Base-by-base conservation (phyloP, 2,113 vertebrate species). In the Megaleporinus macrocephalus region DNA sequence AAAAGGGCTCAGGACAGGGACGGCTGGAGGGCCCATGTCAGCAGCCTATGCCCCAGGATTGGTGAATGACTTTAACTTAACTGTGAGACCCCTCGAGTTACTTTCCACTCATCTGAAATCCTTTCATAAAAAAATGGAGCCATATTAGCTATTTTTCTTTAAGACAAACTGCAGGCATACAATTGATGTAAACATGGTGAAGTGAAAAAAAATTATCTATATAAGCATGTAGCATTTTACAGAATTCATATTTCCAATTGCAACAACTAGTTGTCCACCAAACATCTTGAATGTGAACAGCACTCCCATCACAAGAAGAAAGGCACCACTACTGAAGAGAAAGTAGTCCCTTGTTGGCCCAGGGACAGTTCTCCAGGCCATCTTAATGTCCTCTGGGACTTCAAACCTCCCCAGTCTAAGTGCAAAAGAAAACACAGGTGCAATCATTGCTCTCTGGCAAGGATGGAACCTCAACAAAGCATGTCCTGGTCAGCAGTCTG, bases 391-490 rank as follows among this genome's bases (percentile, higher is more conserved):
- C 33, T 15, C 26, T 5, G 14, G 55, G 70, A 69, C 69, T 55
- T 76, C 1, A 26, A 53, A 51, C 62, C 63, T 66, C 49, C 15
- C 41, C 14, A 9, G 16, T 26, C 68, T 51, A 33, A 26, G 65
- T 73, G 55, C 63, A 78, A 79, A 63, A 75, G 84, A 85, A 78
- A 81, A 79, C 80, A 76, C 76, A 79, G 76, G 76, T 79, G 72
- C 73, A 76, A 69, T 76, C 36, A 18, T 18, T 14, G 47, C 57
- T 78, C 49, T 75, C 22, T 57, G 47, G 6, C 6, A n/a, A 59
- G 49, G 33, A 78, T 76, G 53, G 69, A 74, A 69, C 41, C 41
- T 47, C 36, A 55, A 49, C 62, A 18, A 76, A 76, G n/a, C 69
- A 62, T n/a, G 61, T 70, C 24, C 68, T 12, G 18, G 61, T 82